A percentile compares a stretch with the other conserved stretches of the same genome.
These are phyloP conservation scores for Scotopteryx bipunctaria DNA, from an alignment of 2,888 invertebrate genomes.

Conservation along the genomic window DNA sequence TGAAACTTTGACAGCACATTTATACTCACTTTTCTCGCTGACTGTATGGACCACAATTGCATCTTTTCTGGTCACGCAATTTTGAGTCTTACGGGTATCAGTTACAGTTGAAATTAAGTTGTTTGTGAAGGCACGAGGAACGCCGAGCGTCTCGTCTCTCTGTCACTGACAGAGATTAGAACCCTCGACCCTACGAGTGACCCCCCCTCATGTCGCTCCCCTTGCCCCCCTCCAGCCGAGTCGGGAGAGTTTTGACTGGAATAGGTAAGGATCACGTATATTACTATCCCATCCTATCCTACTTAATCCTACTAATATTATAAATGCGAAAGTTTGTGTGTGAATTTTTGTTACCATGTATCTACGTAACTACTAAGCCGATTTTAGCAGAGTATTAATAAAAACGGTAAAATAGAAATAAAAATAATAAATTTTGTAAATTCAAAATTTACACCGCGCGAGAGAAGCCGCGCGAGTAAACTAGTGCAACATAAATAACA, in stretches of 20 bases:
- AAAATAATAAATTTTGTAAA: too few relatives aligned
- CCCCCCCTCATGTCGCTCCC: not conserved
- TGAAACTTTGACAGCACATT: slow-evolving; percentile 12
- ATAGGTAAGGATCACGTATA: not conserved
- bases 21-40: slow-evolving; percentile 11
- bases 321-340: too few relatives aligned
- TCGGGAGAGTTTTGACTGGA: slow-evolving; percentile 1
- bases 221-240: slow-evolving; percentile 2
- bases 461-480: too few relatives aligned
- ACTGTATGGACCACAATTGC: slow-evolving; percentile 19
- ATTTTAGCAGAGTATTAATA: too few relatives aligned
- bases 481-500: too few relatives aligned
- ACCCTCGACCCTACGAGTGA: slow-evolving; percentile 25
- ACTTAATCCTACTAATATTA: too few relatives aligned
- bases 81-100: slow-evolving; percentile 3
- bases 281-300: too few relatives aligned
- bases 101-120: slow-evolving; percentile 17
- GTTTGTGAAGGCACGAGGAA: not conserved
- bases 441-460: too few relatives aligned
- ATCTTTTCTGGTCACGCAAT: slow-evolving; percentile 6
- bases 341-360: too few relatives aligned
- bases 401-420: too few relatives aligned
- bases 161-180: slow-evolving; percentile 33
- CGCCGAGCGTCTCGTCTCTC: slow-evolving; percentile 19
- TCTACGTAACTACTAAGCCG: too few relatives aligned